phyloP scores from a whole-genome alignment of 64 coral and sea anemone species.

The Stylophora pistillata region DNA sequence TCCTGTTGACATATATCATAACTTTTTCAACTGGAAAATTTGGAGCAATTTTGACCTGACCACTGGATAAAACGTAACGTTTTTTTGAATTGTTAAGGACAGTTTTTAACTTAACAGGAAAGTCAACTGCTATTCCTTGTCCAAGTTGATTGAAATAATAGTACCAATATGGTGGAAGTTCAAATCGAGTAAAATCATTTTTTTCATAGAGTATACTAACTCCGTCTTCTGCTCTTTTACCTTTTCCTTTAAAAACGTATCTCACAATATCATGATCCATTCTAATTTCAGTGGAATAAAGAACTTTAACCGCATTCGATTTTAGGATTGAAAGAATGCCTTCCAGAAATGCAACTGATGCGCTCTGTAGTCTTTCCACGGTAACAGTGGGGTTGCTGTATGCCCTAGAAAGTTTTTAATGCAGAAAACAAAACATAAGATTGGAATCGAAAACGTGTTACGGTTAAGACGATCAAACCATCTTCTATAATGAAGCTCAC shows the following conservation, averaged over 20 bases:
- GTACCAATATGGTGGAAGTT: constrained; percentile 43
- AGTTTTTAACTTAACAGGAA: constrained; percentile 19
- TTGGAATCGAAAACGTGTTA: constrained; percentile 1
- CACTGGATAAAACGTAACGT: background rate
- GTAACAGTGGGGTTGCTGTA: constrained; percentile 9
- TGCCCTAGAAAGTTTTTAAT: constrained; percentile 10
- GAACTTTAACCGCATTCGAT: background rate
- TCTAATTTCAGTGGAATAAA: constrained; percentile 2
- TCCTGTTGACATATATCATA: background rate
- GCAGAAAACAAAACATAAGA: constrained; percentile 14
- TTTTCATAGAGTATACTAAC: too few species aligned
- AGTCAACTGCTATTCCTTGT: constrained; percentile 39
- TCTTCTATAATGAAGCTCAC: too few species aligned
- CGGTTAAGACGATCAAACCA: background rate
- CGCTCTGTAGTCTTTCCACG: background rate
- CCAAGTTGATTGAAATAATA: constrained; percentile 66
- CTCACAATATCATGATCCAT: constrained; percentile 21
- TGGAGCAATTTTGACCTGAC: background rate
- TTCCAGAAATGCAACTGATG: too few species aligned
- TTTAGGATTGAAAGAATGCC: too few species aligned
- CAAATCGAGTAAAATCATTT: constrained; percentile 45
- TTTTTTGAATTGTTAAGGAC: constrained; percentile 6
- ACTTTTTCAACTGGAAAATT: constrained; percentile 25
- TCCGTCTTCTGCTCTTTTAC: constrained; percentile 46
- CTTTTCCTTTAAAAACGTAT: constrained; percentile 50